Base-by-base conservation (phyloP, 37 sponge, comb jelly and placozoan species). In the Cladorhizidae sp. region DNA sequence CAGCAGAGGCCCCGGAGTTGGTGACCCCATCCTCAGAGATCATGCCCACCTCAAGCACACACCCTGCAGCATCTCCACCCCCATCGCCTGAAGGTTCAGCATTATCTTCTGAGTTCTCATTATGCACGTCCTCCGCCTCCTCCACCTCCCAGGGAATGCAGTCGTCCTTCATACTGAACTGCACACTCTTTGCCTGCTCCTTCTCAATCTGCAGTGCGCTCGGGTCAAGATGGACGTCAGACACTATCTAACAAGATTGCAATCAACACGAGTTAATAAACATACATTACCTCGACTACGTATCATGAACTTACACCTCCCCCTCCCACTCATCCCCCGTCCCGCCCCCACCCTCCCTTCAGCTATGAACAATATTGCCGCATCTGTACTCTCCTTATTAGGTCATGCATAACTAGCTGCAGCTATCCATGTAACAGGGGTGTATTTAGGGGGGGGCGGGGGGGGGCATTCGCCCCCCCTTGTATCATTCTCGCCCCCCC, bases 141-240 rank as follows among this genome's bases (percentile, higher is more conserved):
- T 5, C 32, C 3, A 36, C 42, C 7, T 5, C 32, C 3, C 22
- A 32, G 21, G 82, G 83, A 49, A 88, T 88, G 64, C 77, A 32
- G 21, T 3, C n/a, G 6, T 76, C 72, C 6, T 23, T 52, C 0
- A 54, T 17, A 40, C 71, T 50, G 38, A 88, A 88, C 20, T 77
- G 55, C 39, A 88, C 88, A 9, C 14, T 77, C 32, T 81, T 81
- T 32, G 33, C 64, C 20, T 58, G 73, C 1, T 77, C 70, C 42
- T 82, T 88, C 38, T 62, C 83, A 22, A 77, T 76, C 23, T 80
- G 69, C 35, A 88, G 73, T 9, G 36, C 69, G 20, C 7, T 69
- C 26, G 67, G 18, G 40, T 82, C 88, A 55, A 88, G 28, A n/a
- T 23, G 58, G n/a, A 74, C 87, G 65, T 86, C 87, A 1, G 75